phyloP scores from a whole-genome alignment of 2,797 vertebrate species.

The Eremophila alpestris region DNA sequence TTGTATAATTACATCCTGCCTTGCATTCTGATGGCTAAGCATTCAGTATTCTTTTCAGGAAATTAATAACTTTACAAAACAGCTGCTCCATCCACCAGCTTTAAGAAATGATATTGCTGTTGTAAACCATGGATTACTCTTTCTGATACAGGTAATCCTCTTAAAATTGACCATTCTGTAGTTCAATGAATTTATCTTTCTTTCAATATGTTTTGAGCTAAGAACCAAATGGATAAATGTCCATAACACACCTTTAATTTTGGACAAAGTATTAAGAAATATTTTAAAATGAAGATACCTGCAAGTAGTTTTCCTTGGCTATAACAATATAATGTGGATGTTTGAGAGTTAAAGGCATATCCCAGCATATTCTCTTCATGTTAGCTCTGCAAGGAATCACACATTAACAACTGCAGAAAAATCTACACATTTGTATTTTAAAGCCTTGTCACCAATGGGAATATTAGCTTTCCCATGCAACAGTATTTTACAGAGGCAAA shows the following conservation, averaged over 20 bases:
- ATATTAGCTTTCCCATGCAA: slow-evolving; percentile 3
- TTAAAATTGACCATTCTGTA: slow-evolving; percentile 63
- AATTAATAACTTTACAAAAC: slow-evolving; percentile 73
- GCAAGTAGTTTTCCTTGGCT: not conserved
- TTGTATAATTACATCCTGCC: slow-evolving; percentile 46
- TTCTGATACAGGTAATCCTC: slow-evolving; percentile 65
- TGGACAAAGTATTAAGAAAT: not conserved
- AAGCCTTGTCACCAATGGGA: not conserved
- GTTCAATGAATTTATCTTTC: slow-evolving; percentile 12
- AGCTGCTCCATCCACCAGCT: slow-evolving; percentile 61
- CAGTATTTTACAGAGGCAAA: not conserved
- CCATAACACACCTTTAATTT: not conserved
- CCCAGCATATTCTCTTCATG: not conserved
- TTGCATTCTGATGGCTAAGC: slow-evolving; percentile 40
- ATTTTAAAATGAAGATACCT: not conserved
- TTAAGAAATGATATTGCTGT: slow-evolving; percentile 63
- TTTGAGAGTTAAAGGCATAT: not conserved
- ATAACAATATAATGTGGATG: not conserved
- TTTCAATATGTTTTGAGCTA: slow-evolving; percentile 17
- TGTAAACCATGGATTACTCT: slow-evolving; percentile 68
- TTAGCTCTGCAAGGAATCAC: not conserved
- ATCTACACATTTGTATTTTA: not conserved
- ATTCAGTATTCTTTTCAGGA: slow-evolving; percentile 62
- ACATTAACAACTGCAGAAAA: not conserved
- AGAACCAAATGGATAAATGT: slow-evolving; percentile 10